phyloP scores from a whole-genome alignment of 2,797 vertebrate genomes.

The Hybognathus amarus region DNA sequence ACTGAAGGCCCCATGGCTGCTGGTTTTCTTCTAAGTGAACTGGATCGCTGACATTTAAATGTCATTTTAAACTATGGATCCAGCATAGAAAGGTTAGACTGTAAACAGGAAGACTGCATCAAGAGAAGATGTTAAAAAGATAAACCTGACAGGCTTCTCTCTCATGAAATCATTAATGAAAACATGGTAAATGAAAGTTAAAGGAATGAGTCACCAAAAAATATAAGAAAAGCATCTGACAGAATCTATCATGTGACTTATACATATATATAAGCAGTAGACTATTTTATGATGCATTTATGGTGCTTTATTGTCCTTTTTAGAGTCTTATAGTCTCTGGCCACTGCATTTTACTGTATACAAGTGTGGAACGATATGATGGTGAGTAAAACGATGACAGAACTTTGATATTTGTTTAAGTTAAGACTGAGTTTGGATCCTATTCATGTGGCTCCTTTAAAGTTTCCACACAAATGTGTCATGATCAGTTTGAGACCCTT shows the following conservation, averaged over 20 bases:
- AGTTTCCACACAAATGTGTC: conserved; percentile 46
- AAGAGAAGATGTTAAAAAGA: neutral
- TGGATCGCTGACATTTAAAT: conserved; percentile 53
- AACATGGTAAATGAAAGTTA: neutral
- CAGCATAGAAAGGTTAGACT: conserved; percentile 30
- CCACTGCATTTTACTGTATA: neutral
- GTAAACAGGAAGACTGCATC: conserved; percentile 10
- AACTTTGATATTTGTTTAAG: neutral
- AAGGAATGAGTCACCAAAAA: neutral
- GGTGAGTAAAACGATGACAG: neutral
- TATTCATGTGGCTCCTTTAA: conserved; percentile 16
- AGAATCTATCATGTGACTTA: neutral
- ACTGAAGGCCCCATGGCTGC: neutral
- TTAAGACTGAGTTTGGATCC: conserved; percentile 12
- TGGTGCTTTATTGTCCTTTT: neutral
- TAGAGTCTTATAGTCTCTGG: neutral
- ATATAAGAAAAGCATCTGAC: too few species aligned
- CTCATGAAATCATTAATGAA: neutral
- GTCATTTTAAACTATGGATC: conserved; percentile 34
- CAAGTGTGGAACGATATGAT: neutral
- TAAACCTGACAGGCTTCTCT: neutral
- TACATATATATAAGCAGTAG: neutral
- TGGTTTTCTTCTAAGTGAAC: neutral
- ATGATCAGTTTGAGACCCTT: conserved; percentile 54
- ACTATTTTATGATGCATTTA: neutral